A percentile compares a stretch with the other conserved stretches of the same genome.
Conservation (phyloP, 2,113 vertebrate genomes). For the Clarias magur region DNA sequence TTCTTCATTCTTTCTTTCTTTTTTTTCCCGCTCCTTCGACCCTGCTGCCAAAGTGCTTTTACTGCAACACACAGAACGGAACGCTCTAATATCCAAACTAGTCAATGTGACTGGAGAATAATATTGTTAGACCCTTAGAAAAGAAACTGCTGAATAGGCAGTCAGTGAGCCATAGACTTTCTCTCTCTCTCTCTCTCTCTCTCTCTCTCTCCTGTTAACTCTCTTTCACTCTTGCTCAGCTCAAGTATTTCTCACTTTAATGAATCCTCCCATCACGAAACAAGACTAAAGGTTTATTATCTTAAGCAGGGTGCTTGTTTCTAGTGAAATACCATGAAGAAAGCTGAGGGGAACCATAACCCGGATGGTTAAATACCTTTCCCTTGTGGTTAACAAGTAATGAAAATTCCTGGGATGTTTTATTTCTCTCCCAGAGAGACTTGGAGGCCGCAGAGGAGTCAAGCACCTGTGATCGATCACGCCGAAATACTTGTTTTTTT, state of each 20-base stretch:
- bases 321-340: slow-evolving; percentile 26
- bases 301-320: slow-evolving; percentile 44
- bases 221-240: slow-evolving; percentile 30
- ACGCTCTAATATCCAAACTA: slow-evolving; percentile 60
- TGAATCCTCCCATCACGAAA: slow-evolving; percentile 31
- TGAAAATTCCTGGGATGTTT: slow-evolving; percentile 64
- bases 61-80: slow-evolving; percentile 55
- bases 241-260: slow-evolving; percentile 52
- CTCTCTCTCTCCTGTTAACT: neutral
- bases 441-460: slow-evolving; percentile 58
- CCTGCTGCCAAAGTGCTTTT: slow-evolving; percentile 60
- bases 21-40: neutral
- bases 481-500: slow-evolving; percentile 52
- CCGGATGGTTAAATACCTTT: slow-evolving; percentile 40
- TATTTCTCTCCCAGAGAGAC: slow-evolving; percentile 58
- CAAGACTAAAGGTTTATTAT: slow-evolving; percentile 39
- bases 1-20: no score
- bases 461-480: slow-evolving; percentile 69
- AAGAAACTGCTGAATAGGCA: slow-evolving; percentile 57
- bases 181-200: slow-evolving; percentile 33
- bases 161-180: slow-evolving; percentile 50
- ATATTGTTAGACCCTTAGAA: slow-evolving; percentile 55
- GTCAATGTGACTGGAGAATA: slow-evolving; percentile 57
- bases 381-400: slow-evolving; percentile 42
- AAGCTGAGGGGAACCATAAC: neutral